phyloP scores from a whole-genome alignment of 2,113 vertebrate genomes.

The Labeo rohita region DNA sequence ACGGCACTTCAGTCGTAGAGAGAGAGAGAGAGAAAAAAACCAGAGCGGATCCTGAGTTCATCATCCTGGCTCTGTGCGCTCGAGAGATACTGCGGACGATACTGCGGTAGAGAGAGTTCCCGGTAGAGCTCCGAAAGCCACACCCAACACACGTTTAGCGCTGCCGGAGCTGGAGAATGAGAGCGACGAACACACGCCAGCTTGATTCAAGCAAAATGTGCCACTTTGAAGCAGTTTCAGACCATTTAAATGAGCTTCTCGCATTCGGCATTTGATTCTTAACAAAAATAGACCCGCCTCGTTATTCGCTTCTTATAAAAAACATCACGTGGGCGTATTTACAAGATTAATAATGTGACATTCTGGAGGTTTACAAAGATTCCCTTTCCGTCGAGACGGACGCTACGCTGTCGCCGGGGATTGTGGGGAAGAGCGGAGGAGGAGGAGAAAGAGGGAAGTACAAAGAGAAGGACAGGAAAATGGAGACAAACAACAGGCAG shows the following conservation, averaged over 20 bases:
- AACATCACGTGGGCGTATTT: conserved; percentile 74
- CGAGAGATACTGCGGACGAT: background rate
- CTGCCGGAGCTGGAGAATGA: conserved; percentile 35
- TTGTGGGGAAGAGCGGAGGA: conserved; percentile 55
- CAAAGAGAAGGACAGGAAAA: conserved; percentile 5
- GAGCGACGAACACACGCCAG: conserved; percentile 68
- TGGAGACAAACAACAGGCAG: background rate
- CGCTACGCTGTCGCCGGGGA: conserved; percentile 62
- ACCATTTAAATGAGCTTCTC: conserved; percentile 64
- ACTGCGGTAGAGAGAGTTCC: background rate
- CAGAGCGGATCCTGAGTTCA: conserved; percentile 33
- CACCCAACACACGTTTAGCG: conserved; percentile 19
- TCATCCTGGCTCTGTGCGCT: background rate
- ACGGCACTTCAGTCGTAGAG: too few relatives aligned
- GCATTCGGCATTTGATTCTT: conserved; percentile 62
- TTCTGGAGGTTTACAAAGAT: conserved; percentile 75
- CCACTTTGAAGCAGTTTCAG: conserved; percentile 70
- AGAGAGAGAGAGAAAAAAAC: too few relatives aligned
- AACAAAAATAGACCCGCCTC: conserved; percentile 84
- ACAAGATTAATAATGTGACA: conserved; percentile 71
- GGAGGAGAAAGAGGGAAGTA: background rate
- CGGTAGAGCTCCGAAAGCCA: conserved; percentile 7
- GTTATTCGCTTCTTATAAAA: conserved; percentile 73
- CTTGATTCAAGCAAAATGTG: conserved; percentile 71
- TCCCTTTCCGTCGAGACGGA: conserved; percentile 55